Evolutionary conservation across 30 jellyfish, hydroid and myxozoan genomes (phyloP), one percentile per base, ranked within the genome.

Genomic region (Aurelia sp.): DNA sequence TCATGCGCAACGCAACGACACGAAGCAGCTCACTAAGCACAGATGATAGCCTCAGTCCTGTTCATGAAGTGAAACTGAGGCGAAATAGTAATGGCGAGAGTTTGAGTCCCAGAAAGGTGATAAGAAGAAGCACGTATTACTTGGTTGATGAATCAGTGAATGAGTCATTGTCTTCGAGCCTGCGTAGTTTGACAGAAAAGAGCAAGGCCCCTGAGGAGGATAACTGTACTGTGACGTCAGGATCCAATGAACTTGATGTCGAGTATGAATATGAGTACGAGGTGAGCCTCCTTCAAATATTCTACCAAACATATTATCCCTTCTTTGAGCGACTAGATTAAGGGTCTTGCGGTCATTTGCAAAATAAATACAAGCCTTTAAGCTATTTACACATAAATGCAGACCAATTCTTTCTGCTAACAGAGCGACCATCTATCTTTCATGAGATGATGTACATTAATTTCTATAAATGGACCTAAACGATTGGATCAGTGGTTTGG

Each of bases 261-360:
- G 99, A 85, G 55, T 94, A 89, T 62, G 99, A 94, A 63, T 94
- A 81, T 61, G 99, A 94, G 69, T 94, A 88, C 92, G 97, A 89
- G 99, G 99, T 94, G 19, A 37, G 97, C 59, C 6, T 18, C 12
- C 17, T 11, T 51, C 0, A 1, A 5, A 19, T 20, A 20, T 20
- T 44, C 0, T 44, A 44, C 10, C 55, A 44, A 27, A 27, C 2
- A 27, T 27, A 27, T 9, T 13, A 5, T 7, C 10, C 55, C 55
- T 44, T 37, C 50, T 7, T 37, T 37, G 50, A 37, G 4, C 7
- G 50, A 7, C 7, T 37, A 44, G 16, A 10, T 59, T 18, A 59
- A 59, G 3, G 69, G 0, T 10, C 13, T n/a, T 59, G 23, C 11
- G 69, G 69, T 9, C 69, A 59, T 59, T 59, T 59, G 33, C 69